Percentiles rank a stretch among this genome's conserved stretches.
These are phyloP conservation scores for Urocynchramus pylzowi DNA, from an alignment of 2,113 vertebrate species.

Conservation along the genomic window DNA sequence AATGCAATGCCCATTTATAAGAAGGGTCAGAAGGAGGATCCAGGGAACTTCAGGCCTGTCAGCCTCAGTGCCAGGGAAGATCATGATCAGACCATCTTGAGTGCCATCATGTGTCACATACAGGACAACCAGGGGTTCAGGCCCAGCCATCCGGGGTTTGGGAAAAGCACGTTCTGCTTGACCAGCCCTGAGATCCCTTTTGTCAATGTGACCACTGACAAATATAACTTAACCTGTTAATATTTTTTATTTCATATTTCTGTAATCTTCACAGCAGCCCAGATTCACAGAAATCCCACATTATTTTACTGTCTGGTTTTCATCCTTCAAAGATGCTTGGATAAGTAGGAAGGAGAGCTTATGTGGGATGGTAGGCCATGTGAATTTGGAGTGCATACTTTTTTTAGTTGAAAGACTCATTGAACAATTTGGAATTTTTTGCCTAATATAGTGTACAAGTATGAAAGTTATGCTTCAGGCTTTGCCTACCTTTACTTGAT, in stretches of 20 bases:
- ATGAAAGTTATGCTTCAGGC: background rate
- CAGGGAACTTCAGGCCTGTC: background rate
- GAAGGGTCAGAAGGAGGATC: background rate
- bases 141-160: background rate
- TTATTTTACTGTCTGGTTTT: background rate
- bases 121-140: background rate
- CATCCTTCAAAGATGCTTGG: background rate
- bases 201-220: background rate
- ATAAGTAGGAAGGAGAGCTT: background rate
- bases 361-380: background rate
- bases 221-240: background rate
- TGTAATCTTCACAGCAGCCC: background rate
- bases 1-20: rapidly evolving
- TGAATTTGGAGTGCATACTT: background rate
- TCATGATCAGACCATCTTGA: background rate
- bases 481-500: background rate
- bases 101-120: no score
- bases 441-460: background rate
- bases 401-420: background rate
- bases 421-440: background rate
- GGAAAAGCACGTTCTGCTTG: background rate
- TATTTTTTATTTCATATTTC: background rate
- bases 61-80: background rate
- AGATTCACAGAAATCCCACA: background rate
- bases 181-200: background rate